These are phyloP conservation scores for Scaeva pyrastri DNA, from an alignment of 2,888 invertebrate genomes.

Conservation along the genomic window DNA sequence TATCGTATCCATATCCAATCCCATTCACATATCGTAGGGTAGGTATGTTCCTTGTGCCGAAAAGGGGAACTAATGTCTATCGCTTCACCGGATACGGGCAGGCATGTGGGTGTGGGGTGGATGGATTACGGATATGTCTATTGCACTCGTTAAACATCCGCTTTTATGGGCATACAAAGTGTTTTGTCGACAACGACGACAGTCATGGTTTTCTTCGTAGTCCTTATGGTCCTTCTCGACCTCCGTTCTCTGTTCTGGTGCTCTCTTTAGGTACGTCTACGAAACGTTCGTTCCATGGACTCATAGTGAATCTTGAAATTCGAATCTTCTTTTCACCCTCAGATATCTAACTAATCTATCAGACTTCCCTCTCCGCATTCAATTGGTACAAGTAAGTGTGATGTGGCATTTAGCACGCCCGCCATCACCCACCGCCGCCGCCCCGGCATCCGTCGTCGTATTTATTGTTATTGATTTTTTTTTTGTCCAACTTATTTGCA, in stretches of 20 bases:
- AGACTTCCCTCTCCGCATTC: neutral
- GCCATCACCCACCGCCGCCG: neutral
- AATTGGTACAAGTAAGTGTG: constrained; percentile 59
- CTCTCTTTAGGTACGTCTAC: no score
- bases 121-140: constrained; percentile 73
- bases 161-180: constrained; percentile 70
- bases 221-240: neutral
- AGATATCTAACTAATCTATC: constrained; percentile 32
- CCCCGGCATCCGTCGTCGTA: constrained; percentile 21
- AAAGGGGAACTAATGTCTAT: constrained; percentile 49
- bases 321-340: constrained; percentile 18
- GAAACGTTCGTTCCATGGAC: neutral
- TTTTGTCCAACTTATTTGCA: constrained; percentile 39
- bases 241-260: no score
- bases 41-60: constrained; percentile 15
- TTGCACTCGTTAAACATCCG: constrained; percentile 75
- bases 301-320: constrained; percentile 6
- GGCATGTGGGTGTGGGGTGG: constrained; percentile 63
- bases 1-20: no score
- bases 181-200: constrained; percentile 53
- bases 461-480: constrained; percentile 74
- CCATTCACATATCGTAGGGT: neutral
- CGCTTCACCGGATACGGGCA: constrained; percentile 66
- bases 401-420: constrained; percentile 72
- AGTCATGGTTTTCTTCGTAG: neutral